Evolutionary conservation across 2,888 invertebrate genomes (phyloP).

Genomic region (Calameuta filiformis): DNA sequence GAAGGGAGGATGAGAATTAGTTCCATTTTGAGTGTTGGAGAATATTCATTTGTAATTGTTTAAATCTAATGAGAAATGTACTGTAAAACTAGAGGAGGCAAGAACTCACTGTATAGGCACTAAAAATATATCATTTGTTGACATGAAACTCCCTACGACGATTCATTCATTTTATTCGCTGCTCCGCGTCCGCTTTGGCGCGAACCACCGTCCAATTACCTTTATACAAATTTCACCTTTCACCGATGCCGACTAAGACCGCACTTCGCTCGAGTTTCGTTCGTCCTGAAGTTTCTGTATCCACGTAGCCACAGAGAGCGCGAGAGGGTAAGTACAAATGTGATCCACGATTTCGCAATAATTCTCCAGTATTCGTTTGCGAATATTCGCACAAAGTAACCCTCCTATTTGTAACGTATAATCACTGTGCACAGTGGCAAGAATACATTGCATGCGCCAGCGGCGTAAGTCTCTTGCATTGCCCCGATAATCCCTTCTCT

Average conservation of each 20-base stretch:
- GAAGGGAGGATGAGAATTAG: constrained; percentile 31
- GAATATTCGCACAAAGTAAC: neutral
- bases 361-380: neutral
- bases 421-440: constrained; percentile 30
- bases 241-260: no score
- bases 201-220: neutral
- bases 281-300: neutral
- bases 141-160: constrained; percentile 41
- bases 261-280: neutral
- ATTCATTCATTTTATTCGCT: neutral
- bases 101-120: constrained; percentile 54
- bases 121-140: constrained; percentile 61
- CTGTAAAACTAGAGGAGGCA: constrained; percentile 55
- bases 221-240: neutral
- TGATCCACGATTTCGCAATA: neutral
- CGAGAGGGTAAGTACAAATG: neutral
- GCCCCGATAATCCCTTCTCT: neutral
- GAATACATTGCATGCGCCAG: constrained; percentile 17
- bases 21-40: constrained; percentile 53
- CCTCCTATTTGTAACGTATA: constrained; percentile 19
- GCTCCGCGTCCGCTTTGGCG: neutral
- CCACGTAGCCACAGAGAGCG: neutral
- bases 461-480: neutral
- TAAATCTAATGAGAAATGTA: constrained; percentile 58
- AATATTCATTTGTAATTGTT: constrained; percentile 58